Conservation (phyloP, 2,888 invertebrate species). For the Belgica antarctica region DNA sequence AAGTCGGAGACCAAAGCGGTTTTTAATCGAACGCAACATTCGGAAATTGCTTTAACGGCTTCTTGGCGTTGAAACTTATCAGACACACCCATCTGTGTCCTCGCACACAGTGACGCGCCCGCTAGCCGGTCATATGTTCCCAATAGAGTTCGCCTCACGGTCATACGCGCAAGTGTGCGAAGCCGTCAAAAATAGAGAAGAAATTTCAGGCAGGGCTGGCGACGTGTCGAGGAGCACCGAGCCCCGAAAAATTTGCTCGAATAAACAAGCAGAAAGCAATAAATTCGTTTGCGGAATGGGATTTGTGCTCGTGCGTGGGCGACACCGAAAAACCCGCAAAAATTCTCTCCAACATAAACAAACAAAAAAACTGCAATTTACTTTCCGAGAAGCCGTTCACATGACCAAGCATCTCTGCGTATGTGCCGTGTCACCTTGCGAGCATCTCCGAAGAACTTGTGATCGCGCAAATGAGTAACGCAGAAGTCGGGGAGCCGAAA, state of each 20-base stretch:
- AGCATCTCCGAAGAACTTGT: neutral
- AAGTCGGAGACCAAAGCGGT: too few relatives aligned
- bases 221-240: neutral
- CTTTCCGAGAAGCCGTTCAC: slow-evolving; percentile 1
- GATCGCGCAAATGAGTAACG: neutral
- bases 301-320: neutral
- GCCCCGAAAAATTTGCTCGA: neutral
- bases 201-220: neutral
- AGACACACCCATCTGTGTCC: slow-evolving; percentile 14
- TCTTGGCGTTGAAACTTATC: neutral
- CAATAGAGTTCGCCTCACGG: neutral
- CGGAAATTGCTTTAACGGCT: neutral
- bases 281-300: neutral
- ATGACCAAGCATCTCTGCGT: too few relatives aligned
- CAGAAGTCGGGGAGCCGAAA: neutral
- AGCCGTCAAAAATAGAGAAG: neutral
- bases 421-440: slow-evolving; percentile 4
- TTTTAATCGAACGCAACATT: slow-evolving; percentile 5
- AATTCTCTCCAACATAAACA: too few relatives aligned
- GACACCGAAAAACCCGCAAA: neutral
- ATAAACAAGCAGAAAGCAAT: neutral
- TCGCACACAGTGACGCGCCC: neutral
- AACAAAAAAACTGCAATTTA: neutral
- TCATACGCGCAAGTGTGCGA: neutral
- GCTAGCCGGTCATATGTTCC: neutral